Evolutionary conservation across 2,888 invertebrate species (phyloP).

Genomic region (Ormyrus rosae): DNA sequence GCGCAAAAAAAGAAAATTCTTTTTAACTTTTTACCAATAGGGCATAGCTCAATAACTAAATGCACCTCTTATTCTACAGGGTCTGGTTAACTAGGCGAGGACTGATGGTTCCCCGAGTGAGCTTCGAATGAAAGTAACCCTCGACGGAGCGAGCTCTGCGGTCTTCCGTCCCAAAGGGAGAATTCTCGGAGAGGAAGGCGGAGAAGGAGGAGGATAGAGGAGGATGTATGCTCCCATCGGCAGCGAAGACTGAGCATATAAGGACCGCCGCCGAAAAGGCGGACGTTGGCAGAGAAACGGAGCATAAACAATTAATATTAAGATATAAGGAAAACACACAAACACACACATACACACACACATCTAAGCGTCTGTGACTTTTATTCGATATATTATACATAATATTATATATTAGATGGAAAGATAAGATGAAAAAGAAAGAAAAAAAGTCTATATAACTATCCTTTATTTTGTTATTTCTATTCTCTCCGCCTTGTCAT

Average conservation of each 20-base stretch:
- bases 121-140: constrained; percentile 66
- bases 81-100: constrained; percentile 83
- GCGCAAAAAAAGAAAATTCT: background rate
- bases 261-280: background rate
- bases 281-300: background rate
- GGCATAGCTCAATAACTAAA: background rate
- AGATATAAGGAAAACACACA: background rate
- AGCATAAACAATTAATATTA: background rate
- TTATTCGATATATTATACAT: constrained; percentile 16
- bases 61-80: constrained; percentile 75
- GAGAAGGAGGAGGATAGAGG: background rate
- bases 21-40: no score
- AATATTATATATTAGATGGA: constrained; percentile 13
- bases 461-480: constrained; percentile 50
- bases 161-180: background rate
- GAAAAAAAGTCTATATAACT: constrained; percentile 50
- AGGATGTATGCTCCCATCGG: background rate
- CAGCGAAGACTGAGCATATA: constrained; percentile 42
- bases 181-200: background rate
- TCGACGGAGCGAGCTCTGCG: background rate
- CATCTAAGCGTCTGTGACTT: constrained; percentile 26
- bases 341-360: background rate
- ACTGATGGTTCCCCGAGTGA: constrained; percentile 69
- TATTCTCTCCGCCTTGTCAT: constrained; percentile 49
- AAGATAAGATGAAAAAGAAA: constrained; percentile 12